Conservation (phyloP, 2,888 invertebrate species). For the Orchestes rusci region DNA sequence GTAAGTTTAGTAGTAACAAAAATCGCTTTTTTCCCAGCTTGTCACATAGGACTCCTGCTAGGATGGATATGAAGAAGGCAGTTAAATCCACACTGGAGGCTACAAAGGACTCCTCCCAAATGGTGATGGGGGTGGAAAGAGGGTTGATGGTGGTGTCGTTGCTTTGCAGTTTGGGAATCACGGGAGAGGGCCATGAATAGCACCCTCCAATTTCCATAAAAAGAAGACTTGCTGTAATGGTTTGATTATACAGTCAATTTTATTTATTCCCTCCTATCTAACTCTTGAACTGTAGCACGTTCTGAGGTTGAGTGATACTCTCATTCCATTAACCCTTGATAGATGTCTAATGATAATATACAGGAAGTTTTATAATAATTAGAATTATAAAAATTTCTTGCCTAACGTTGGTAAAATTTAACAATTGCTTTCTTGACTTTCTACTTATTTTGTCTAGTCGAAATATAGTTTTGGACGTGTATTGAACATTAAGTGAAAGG, state of each 20-base stretch:
- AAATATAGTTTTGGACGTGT: too few relatives aligned
- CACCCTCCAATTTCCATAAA: constrained; percentile 11
- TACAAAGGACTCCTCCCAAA: constrained; percentile 11
- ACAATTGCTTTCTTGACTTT: too few relatives aligned
- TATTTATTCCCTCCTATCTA: constrained; percentile 22
- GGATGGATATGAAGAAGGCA: constrained; percentile 18
- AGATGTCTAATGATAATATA: too few relatives aligned
- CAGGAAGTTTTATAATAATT: too few relatives aligned
- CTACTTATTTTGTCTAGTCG: too few relatives aligned
- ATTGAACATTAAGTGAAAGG: too few relatives aligned
- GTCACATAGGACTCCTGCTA: constrained; percentile 15
- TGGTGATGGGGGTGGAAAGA: constrained; percentile 11
- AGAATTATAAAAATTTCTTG: too few relatives aligned
- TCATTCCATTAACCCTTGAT: too few relatives aligned
- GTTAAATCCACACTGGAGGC: constrained; percentile 17
- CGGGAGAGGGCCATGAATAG: constrained; percentile 23
- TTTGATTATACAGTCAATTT: too few relatives aligned
- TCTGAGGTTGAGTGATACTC: too few relatives aligned
- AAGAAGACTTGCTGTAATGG: constrained; percentile 19
- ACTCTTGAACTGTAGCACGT: too few relatives aligned
- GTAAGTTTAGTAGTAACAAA: constrained; percentile 17
- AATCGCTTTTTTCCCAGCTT: constrained; percentile 21
- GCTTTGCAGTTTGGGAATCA: constrained; percentile 19
- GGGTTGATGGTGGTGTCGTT: constrained; percentile 7
- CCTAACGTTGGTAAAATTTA: too few relatives aligned